Conservation (phyloP, 1,140 invertebrate species). For the Ganaspis sp. region DNA sequence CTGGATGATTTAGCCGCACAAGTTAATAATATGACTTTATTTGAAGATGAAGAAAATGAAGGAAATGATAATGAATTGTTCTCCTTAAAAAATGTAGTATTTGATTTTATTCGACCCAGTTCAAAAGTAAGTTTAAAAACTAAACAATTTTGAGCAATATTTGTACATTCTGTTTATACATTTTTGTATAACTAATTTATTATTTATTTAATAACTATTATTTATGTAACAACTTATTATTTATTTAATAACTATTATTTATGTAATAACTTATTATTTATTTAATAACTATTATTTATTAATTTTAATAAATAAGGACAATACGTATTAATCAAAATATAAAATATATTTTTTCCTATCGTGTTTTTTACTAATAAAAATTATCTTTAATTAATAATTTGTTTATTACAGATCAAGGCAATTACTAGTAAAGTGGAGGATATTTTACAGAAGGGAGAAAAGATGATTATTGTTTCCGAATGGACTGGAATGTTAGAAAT, state of each 20-base stretch:
- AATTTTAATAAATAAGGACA: no score
- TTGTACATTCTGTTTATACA: no score
- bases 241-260: no score
- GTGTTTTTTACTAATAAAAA: no score
- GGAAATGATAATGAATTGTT: slow-evolving; percentile 73
- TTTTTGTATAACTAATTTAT: no score
- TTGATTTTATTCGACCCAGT: slow-evolving; percentile 78
- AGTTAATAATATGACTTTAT: slow-evolving; percentile 69
- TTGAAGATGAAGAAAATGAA: slow-evolving; percentile 64
- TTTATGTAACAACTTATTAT: no score
- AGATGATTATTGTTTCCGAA: slow-evolving; percentile 91
- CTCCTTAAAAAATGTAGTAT: slow-evolving; percentile 83
- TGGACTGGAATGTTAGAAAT: slow-evolving; percentile 88
- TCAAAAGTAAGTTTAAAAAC: slow-evolving; percentile 80
- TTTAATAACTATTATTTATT: no score
- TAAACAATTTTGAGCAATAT: no score
- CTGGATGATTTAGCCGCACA: slow-evolving; percentile 80
- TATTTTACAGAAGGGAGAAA: slow-evolving; percentile 80
- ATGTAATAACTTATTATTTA: no score
- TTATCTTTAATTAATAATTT: background rate
- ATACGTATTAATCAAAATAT: background rate
- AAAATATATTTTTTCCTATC: background rate
- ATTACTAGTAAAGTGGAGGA: slow-evolving; percentile 79
- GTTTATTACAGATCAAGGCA: slow-evolving; percentile 75
- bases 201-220: no score